Evolutionary conservation across 92 coral and sea anemone species (phyloP).

Genomic region (Pocillopora grandis): DNA sequence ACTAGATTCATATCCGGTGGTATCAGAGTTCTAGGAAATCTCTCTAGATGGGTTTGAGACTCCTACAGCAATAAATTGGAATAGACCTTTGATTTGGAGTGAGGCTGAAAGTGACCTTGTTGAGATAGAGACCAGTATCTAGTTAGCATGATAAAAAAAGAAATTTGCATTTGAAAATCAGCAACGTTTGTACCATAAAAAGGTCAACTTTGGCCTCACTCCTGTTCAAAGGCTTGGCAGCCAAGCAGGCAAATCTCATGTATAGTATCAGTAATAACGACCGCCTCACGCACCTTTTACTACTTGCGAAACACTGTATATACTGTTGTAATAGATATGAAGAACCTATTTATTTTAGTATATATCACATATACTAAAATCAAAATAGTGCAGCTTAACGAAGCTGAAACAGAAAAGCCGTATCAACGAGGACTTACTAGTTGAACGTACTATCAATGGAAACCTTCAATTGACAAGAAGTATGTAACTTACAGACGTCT

Average conservation of each 20-base stretch:
- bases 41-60: slow-evolving; percentile 7
- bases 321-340: not conserved
- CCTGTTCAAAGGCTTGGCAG: not conserved
- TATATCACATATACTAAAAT: not conserved
- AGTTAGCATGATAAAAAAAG: too few species aligned
- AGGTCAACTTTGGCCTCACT: not conserved
- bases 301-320: not conserved
- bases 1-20: not conserved
- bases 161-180: too few species aligned
- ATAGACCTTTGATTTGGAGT: too few species aligned
- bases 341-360: not conserved
- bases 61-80: not conserved
- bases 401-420: too few species aligned
- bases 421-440: too few species aligned
- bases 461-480: too few species aligned
- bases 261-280: not conserved
- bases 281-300: not conserved
- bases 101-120: too few species aligned
- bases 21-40: not conserved
- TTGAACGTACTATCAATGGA: too few species aligned
- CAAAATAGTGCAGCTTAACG: too few species aligned
- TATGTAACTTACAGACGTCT: too few species aligned
- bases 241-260: not conserved
- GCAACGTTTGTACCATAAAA: not conserved
- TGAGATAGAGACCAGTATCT: too few species aligned